Evolutionary conservation across 2,888 invertebrate species (phyloP), one percentile per base, ranked within the genome.

Genomic region (Lasioglossum vierecki): DNA sequence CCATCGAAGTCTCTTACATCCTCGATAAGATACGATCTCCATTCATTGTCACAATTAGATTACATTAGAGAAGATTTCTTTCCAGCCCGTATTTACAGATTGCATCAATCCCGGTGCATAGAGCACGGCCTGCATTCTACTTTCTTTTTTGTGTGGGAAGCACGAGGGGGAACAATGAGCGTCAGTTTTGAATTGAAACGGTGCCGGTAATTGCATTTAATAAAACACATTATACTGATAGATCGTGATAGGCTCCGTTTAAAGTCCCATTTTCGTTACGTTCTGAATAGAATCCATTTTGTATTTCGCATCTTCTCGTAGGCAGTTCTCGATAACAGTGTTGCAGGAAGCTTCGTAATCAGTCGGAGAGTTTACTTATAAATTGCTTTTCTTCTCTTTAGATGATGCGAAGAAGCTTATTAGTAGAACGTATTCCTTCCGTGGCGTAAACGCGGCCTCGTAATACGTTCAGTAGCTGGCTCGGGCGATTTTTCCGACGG

Each of bases 41-140:
- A 18, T 77, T 82, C 82, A 84, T 90, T 85, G 85, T 85, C 77
- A 83, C 82, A 76, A 80, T 84, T 82, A 76, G 76, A 79, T 77
- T 76, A 74, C 63, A 68, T 76, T 30, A 63, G 15, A 63, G 73
- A 57, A 66, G 80, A 53, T 63, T 76, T 72, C 57, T 76, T 79
- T 71, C 68, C 30, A 39, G 75, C 78, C 76, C 88, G 82, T 82
- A 82, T 85, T 80, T 80, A 53, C 72, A 66, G 79, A 87, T 83
- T 72, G 76, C 71, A 85, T 89, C 85, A 76, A 77, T 72, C 60
- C 75, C 35, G 35, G 15, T 60, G 57, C 30, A 72, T 41, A 79
- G 60, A 80, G 53, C 39, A 73, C n/a, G 39, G 68, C 81, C 81
- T 83, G 74, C 78, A 77, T 79, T 70, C 39, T 39, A 26, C 57